Base-by-base conservation (phyloP, 2,888 invertebrate species). In the Parnassius apollo region DNA sequence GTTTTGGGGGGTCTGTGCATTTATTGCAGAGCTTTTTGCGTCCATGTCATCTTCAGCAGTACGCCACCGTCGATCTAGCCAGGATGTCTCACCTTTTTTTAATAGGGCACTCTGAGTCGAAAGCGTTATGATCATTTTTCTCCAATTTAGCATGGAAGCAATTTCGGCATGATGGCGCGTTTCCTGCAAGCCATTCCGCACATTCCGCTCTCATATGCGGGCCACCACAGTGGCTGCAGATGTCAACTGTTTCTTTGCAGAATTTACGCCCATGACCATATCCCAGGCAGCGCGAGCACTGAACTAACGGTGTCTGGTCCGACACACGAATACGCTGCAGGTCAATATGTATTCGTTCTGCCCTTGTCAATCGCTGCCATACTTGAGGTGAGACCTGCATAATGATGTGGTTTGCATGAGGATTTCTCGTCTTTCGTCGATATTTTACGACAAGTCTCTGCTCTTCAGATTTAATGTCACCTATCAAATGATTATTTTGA, bases 1-100 rank as follows among this genome's bases (percentile, higher is more conserved):
- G 7, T 7, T 42, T 9, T 42, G 42, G 9, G 9, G 7, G 7
- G 42, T 7, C 42, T 9, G 42, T 9, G 9, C 9, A 42, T 42
- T 42, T 9, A 9, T 9, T 9, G 9, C 7, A 9, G 7, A 9
- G 42, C 7, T 42, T 9, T 9, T 22, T 7, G 25, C 10, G n/a
- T 13, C 2, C 18, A 9, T 51, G 25, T 25, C 25, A 7, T 25
- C 57, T 12, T 57, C 35, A 57, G 57, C 57, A 57, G 9, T 57
- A 57, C 10, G 48, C 48, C 12, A 49, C 49, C 3, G 45, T 46
- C 2, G 65, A 35, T 42, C 69, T 18, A 0, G 67, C 69, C 42
- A 67, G 2, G 0, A 4, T n/a, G 13, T 65, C 67, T 66, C 69
- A 61, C n/a, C 53, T 57, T n/a, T n/a, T 50, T 8, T 54, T 45